These are phyloP conservation scores for Eufriesea mexicana DNA, from an alignment of 1,140 invertebrate genomes.

Conservation along the genomic window DNA sequence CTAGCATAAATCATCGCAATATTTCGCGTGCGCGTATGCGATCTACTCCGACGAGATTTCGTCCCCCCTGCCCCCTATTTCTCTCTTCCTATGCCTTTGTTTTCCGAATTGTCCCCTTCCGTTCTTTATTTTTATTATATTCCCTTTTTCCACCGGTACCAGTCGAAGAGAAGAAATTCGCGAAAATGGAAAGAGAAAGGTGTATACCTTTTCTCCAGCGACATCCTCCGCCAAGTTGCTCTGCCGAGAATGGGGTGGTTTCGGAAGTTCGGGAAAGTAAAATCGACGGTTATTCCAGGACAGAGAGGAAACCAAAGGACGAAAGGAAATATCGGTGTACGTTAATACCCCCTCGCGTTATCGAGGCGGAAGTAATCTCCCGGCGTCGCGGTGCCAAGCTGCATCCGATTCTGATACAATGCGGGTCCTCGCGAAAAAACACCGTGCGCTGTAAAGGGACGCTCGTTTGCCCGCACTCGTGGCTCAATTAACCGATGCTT, in stretches of 20 bases:
- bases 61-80: not conserved
- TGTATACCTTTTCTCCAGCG: not conserved
- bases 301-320: not conserved
- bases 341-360: constrained; percentile 2
- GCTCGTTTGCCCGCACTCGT: not conserved
- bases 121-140: no score
- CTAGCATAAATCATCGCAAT: constrained; percentile 38
- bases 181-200: not conserved
- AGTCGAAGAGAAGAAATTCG: not conserved
- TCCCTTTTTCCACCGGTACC: no score
- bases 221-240: no score
- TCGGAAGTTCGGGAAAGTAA: not conserved
- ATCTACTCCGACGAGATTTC: constrained; percentile 32
- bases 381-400: not conserved
- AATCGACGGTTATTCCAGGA: not conserved
- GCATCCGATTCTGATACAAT: not conserved
- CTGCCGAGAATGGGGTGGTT: no score
- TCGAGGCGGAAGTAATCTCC: not conserved
- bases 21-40: constrained; percentile 14
- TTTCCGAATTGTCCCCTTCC: not conserved
- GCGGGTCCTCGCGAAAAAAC: not conserved
- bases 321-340: constrained; percentile 10
- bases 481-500: not conserved
- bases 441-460: no score
- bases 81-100: not conserved